Evolutionary conservation across 2,888 invertebrate species (phyloP).

Genomic region (Zaprionus obscuricornis): DNA sequence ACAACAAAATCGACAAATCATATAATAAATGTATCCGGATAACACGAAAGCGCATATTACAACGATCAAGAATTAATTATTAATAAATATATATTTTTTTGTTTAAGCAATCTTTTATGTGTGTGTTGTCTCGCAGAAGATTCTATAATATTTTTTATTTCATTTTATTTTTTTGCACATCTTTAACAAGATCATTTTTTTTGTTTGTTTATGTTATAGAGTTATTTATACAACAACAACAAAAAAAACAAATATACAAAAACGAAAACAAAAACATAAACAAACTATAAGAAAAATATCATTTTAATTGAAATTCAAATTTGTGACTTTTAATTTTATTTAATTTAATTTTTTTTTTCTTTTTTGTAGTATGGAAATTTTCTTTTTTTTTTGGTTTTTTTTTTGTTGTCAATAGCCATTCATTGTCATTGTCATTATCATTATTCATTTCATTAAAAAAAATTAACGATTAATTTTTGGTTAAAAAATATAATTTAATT

Average conservation of each 20-base stretch:
- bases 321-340: too few species aligned
- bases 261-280: constrained; percentile 14
- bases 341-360: constrained; percentile 23
- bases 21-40: constrained; percentile 63
- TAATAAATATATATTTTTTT: constrained; percentile 40
- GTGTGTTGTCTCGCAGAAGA: constrained; percentile 32
- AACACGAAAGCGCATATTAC: constrained; percentile 70
- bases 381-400: constrained; percentile 45
- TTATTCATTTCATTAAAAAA: constrained; percentile 47
- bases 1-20: constrained; percentile 57
- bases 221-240: constrained; percentile 48
- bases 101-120: constrained; percentile 30
- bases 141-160: constrained; percentile 22
- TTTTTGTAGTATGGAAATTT: constrained; percentile 40
- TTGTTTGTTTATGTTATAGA: constrained; percentile 46
- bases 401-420: constrained; percentile 73
- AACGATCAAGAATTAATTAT: constrained; percentile 52
- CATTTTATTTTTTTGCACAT: constrained; percentile 11
- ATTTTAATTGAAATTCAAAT: too few species aligned
- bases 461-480: constrained; percentile 72
- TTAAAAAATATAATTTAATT: constrained; percentile 57
- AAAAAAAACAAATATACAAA: constrained; percentile 19
- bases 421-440: constrained; percentile 55
- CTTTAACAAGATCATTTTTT: constrained; percentile 37
- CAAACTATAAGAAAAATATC: constrained; percentile 54